These are phyloP conservation scores for Achlya flavicornis DNA, from an alignment of 2,888 invertebrate genomes.

Conservation along the genomic window DNA sequence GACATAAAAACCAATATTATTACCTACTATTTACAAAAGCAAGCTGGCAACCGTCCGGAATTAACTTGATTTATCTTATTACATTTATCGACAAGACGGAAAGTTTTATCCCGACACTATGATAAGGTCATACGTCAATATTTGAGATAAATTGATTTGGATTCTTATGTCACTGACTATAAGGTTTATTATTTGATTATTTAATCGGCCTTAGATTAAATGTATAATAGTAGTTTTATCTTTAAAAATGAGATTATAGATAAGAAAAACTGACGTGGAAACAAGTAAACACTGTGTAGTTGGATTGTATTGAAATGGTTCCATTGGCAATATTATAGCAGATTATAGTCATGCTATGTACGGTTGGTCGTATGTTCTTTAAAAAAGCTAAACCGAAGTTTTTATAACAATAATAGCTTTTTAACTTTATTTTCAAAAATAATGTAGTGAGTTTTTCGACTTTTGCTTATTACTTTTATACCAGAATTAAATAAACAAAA, in stretches of 20 bases:
- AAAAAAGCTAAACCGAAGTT: no score
- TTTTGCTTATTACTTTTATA: no score
- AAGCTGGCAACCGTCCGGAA: conserved; percentile 51
- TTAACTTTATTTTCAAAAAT: no score
- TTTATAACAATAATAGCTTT: no score
- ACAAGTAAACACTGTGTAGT: conserved; percentile 32
- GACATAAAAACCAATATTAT: conserved; percentile 51
- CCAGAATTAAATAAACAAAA: no score
- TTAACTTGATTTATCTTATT: conserved; percentile 74
- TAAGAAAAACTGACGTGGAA: conserved; percentile 51
- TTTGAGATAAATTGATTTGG: conserved; percentile 37
- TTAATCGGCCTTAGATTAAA: conserved; percentile 31
- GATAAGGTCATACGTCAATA: conserved; percentile 43
- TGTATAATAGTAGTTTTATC: conserved; percentile 63
- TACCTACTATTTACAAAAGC: conserved; percentile 51
- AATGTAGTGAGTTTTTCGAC: no score
- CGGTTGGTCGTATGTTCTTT: no score
- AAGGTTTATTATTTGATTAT: conserved; percentile 45
- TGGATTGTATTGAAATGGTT: conserved; percentile 28
- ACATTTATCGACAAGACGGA: conserved; percentile 62
- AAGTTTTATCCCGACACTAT: conserved; percentile 49
- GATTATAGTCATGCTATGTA: neutral
- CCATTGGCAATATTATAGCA: neutral
- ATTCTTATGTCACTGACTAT: conserved; percentile 43
- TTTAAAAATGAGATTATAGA: conserved; percentile 73